Evolutionary conservation across 1,140 invertebrate genomes (phyloP).

Genomic region (Drosophila bipectinata): DNA sequence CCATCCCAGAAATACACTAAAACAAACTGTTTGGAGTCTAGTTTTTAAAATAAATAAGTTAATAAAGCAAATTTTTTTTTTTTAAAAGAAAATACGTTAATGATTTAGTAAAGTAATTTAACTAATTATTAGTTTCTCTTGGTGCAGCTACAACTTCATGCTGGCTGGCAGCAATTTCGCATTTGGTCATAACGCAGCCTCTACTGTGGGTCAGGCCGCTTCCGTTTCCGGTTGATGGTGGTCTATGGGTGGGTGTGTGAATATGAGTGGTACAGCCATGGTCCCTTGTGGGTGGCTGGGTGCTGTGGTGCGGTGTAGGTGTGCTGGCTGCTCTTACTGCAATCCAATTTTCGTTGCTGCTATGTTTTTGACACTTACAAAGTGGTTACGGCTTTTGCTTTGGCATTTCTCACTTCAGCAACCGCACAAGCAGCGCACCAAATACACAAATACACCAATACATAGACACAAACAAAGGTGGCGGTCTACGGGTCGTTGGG

Average conservation of each 20-base stretch:
- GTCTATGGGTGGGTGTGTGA: not conserved
- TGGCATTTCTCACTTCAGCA: slow-evolving; percentile 81
- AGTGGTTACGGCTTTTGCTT: slow-evolving; percentile 81
- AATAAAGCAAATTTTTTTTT: no score
- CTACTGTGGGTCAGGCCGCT: slow-evolving; percentile 54
- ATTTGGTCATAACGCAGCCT: slow-evolving; percentile 75
- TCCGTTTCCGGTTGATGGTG: slow-evolving; percentile 52
- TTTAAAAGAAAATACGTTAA: not conserved
- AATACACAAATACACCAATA: slow-evolving; percentile 14
- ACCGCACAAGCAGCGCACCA: slow-evolving; percentile 65
- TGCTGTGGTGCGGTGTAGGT: slow-evolving; percentile 12
- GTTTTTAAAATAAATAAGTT: no score
- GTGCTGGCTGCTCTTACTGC: slow-evolving; percentile 54
- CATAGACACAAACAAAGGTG: slow-evolving; percentile 21
- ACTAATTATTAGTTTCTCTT: not conserved
- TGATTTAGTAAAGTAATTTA: no score
- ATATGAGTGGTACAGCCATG: not conserved
- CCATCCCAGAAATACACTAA: slow-evolving; percentile 21
- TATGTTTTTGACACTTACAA: slow-evolving; percentile 81
- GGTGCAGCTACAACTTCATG: slow-evolving; percentile 25
- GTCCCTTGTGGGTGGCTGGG: not conserved
- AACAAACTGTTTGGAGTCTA: not conserved
- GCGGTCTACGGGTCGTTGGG: not conserved
- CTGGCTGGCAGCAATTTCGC: slow-evolving; percentile 53
- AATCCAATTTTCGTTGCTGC: slow-evolving; percentile 79